Conservation (phyloP, 1,140 invertebrate genomes). For the Tetramorium alpestre region DNA sequence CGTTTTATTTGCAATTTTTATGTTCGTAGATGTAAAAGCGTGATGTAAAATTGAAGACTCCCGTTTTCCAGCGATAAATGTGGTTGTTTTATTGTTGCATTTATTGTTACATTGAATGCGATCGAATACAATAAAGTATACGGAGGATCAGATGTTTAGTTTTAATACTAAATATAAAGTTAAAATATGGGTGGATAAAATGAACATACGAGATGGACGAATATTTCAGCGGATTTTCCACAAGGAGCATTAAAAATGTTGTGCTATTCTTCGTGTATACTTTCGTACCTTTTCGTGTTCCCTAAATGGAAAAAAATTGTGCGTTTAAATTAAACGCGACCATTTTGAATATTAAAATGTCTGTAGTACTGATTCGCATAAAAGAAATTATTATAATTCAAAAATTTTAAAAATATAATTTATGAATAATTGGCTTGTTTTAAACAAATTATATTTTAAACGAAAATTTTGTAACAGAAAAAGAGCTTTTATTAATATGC, state of each 20-base stretch:
- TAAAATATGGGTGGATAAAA: background rate
- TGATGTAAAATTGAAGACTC: background rate
- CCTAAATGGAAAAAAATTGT: background rate
- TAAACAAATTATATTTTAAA: background rate
- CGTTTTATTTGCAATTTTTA: background rate
- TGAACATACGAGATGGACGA: background rate
- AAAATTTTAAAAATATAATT: background rate
- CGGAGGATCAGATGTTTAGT: background rate
- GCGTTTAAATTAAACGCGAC: background rate
- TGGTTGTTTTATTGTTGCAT: background rate
- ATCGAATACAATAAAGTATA: background rate
- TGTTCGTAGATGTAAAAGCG: background rate
- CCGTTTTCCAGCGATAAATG: background rate
- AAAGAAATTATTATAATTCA: background rate
- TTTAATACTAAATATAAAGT: constrained; percentile 10
- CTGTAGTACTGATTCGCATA: background rate
- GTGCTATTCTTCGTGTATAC: background rate
- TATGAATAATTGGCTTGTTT: background rate
- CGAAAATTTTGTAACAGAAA: background rate
- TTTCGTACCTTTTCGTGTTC: background rate
- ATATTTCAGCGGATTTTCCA: background rate
- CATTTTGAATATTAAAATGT: background rate
- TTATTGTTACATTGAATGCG: background rate
- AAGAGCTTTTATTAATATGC: background rate
- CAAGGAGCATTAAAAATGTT: background rate